A percentile compares a stretch with the other conserved stretches of the same genome.
Evolutionary conservation across 2,113 vertebrate genomes (phyloP).

Genomic region (Desmodus rotundus): DNA sequence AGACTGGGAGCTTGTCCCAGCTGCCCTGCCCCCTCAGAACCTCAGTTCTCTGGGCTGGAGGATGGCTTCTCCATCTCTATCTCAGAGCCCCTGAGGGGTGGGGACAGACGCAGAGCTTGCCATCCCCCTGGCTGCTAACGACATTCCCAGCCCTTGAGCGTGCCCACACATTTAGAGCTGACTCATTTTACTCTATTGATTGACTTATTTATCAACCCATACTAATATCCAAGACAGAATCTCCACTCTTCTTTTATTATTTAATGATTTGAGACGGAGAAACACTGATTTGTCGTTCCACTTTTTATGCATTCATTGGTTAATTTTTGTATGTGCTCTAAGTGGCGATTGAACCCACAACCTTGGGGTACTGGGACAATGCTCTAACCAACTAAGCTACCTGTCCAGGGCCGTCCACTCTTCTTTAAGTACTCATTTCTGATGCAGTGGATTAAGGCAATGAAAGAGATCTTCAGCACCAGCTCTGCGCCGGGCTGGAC

Average conservation of each 20-base stretch:
- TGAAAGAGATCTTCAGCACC: background rate
- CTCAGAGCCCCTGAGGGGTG: background rate
- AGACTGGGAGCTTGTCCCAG: fast-evolving
- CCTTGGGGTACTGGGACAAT: too few species aligned
- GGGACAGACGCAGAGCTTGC: background rate
- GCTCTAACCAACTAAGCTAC: too few species aligned
- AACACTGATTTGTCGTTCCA: too few species aligned
- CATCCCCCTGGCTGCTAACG: background rate
- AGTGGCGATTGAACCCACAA: too few species aligned
- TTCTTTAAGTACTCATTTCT: background rate
- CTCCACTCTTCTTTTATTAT: too few species aligned
- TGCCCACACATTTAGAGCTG: background rate
- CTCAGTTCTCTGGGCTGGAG: background rate
- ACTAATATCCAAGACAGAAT: background rate
- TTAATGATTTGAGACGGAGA: too few species aligned
- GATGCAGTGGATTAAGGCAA: background rate
- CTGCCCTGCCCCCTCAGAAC: background rate
- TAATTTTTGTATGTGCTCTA: too few species aligned
- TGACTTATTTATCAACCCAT: background rate
- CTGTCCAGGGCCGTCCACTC: too few species aligned
- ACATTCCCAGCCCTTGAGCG: background rate
- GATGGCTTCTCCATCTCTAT: background rate
- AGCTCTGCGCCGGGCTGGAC: fast-evolving
- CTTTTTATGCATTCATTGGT: too few species aligned
- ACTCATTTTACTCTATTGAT: background rate